Evolutionary conservation across 2,797 vertebrate species (phyloP), one percentile per base, ranked within the genome.

Genomic region (Numenius phaeopus): DNA sequence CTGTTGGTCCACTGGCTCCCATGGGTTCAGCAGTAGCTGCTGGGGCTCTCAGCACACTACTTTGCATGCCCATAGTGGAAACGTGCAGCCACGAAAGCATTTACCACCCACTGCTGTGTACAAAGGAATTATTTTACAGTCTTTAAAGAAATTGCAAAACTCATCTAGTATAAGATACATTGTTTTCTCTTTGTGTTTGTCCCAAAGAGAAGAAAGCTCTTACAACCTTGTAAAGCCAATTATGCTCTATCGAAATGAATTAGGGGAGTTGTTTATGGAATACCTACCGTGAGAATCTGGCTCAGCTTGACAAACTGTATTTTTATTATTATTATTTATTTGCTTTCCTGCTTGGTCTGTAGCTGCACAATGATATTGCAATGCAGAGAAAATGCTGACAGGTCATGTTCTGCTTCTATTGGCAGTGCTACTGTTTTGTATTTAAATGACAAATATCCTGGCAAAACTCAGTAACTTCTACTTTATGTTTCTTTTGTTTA

Each of bases 381-480:
- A 94, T 85, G 57, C 81, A 96, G 83, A 92, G 78, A 97, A 98
- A 97, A 96, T 92, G 97, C 96, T 97, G 97, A 97, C 96, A 96
- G 94, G 83, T 97, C 96, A 83, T 71, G 40, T 97, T 97, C 94
- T 97, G 95, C 94, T 97, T 96, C 96, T 94, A 87, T 85, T 97
- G 97, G 96, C 97, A 97, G 58, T 46, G 86, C 84, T 96, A 90
- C 72, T 90, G 32, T 50, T 95, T 92, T 91, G 49, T 67, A 97
- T 93, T 94, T 90, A 95, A 97, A 95, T 90, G 62, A 98, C 92
- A 95, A 97, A 97, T 95, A 93, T 50, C 86, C 7, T 66, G 89
- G 78, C 67, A 95, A 82, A 88, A 64, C 83, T 80, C 16, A 2
- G 32, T 58, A 87, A 93, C 75, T 88, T 87, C 85, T 83, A 50